These are phyloP conservation scores for Electrophaes corylata DNA, from an alignment of 2,888 invertebrate species.

Conservation along the genomic window DNA sequence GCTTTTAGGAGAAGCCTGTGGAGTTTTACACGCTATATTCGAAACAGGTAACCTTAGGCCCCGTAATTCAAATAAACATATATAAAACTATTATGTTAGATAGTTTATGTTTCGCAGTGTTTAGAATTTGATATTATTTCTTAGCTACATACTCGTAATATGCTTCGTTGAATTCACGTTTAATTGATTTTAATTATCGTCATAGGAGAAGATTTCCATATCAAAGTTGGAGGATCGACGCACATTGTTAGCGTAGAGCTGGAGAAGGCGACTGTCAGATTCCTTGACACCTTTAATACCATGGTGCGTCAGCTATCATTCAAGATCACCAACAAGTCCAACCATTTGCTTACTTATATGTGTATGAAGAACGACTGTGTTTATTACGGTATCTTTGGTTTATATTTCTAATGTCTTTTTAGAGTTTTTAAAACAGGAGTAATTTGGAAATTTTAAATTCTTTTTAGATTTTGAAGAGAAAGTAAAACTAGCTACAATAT, in stretches of 20 bases:
- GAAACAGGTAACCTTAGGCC: constrained; percentile 68
- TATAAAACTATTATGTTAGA: too few species aligned
- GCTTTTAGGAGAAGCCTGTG: constrained; percentile 68
- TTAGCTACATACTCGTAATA: too few species aligned
- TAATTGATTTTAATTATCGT: neutral
- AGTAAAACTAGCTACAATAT: constrained; percentile 66
- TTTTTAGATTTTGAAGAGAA: constrained; percentile 74
- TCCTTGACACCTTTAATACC: constrained; percentile 84
- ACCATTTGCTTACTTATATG: constrained; percentile 78
- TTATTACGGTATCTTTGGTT: constrained; percentile 55
- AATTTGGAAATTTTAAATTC: neutral
- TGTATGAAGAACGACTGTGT: constrained; percentile 83
- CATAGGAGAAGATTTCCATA: constrained; percentile 77
- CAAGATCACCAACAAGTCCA: constrained; percentile 82
- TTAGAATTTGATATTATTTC: too few species aligned
- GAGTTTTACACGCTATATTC: constrained; percentile 56
- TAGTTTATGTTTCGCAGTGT: too few species aligned
- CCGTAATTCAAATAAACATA: too few species aligned
- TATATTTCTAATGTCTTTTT: neutral
- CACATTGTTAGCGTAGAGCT: constrained; percentile 76
- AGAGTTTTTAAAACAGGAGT: neutral
- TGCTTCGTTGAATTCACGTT: neutral
- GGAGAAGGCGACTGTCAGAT: constrained; percentile 75
- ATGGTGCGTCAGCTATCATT: constrained; percentile 79
- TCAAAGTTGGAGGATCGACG: constrained; percentile 72